Evolutionary conservation across 2,797 vertebrate genomes (phyloP).

Genomic region (Sylvia borin): DNA sequence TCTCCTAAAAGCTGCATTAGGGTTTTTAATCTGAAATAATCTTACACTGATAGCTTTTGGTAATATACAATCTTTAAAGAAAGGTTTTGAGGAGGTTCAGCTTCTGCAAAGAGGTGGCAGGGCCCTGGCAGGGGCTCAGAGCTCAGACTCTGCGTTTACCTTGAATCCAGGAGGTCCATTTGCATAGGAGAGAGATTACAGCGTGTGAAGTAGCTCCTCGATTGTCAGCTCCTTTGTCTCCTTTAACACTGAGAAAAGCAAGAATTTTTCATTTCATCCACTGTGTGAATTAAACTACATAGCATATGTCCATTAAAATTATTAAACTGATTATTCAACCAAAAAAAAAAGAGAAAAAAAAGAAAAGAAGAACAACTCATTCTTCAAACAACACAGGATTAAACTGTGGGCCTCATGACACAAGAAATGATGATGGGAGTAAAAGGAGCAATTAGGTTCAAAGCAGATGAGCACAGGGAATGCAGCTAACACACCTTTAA

Average conservation of each 20-base stretch:
- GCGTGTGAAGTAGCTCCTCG: background rate
- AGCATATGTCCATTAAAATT: background rate
- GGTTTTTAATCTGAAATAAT: constrained; percentile 3
- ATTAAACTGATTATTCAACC: background rate
- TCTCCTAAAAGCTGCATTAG: constrained; percentile 2
- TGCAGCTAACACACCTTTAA: background rate
- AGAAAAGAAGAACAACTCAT: accelerated
- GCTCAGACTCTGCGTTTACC: background rate
- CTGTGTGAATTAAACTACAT: background rate
- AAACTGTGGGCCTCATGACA: background rate
- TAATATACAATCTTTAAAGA: background rate
- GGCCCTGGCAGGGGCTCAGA: background rate
- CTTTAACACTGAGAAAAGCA: background rate
- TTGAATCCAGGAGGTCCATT: background rate
- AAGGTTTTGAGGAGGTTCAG: background rate
- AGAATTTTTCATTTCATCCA: background rate
- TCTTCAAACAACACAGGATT: background rate
- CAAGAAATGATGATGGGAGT: background rate
- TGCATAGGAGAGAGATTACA: background rate
- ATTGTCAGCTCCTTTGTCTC: background rate
- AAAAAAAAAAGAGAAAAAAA: no score
- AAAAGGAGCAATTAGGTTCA: background rate
- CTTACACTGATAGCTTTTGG: background rate
- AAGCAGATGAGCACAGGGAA: background rate
- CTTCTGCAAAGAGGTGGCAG: background rate